Evolutionary conservation across 1,140 invertebrate genomes (phyloP).

Genomic region (Cyclargus thomasi): DNA sequence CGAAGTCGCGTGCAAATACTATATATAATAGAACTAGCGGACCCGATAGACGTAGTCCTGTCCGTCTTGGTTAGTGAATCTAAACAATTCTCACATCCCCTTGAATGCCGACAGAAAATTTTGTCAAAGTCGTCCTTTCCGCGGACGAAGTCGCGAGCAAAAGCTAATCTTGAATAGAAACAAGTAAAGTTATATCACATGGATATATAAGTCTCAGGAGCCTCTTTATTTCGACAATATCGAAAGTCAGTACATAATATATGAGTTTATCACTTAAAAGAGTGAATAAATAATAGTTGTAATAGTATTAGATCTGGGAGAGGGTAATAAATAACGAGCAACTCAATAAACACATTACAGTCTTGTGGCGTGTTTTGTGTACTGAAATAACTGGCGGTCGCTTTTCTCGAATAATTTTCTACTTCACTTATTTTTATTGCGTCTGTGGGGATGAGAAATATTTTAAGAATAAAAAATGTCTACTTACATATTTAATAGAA

Average conservation of each 20-base stretch:
- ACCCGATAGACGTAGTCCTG: no score
- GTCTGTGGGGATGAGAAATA: neutral
- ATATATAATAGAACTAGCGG: no score
- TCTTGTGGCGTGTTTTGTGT: neutral
- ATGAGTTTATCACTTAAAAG: neutral
- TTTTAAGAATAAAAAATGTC: neutral
- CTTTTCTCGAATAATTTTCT: neutral
- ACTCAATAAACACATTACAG: slow-evolving; percentile 10
- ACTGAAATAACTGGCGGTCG: slow-evolving; percentile 5
- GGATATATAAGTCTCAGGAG: no score
- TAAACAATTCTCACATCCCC: no score
- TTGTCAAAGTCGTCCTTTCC: no score
- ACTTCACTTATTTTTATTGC: slow-evolving; percentile 4
- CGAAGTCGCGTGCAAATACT: no score
- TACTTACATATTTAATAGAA: neutral
- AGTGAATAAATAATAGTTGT: neutral
- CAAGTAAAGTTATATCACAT: no score
- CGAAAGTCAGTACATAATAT: neutral
- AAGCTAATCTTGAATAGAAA: no score
- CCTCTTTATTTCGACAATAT: neutral
- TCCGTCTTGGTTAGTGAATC: no score
- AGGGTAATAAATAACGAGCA: neutral
- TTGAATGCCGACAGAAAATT: no score
- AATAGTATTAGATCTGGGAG: neutral
- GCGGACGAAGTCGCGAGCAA: no score